Evolutionary conservation across 2,113 vertebrate genomes (phyloP).

Genomic region (Anoplopoma fimbria): DNA sequence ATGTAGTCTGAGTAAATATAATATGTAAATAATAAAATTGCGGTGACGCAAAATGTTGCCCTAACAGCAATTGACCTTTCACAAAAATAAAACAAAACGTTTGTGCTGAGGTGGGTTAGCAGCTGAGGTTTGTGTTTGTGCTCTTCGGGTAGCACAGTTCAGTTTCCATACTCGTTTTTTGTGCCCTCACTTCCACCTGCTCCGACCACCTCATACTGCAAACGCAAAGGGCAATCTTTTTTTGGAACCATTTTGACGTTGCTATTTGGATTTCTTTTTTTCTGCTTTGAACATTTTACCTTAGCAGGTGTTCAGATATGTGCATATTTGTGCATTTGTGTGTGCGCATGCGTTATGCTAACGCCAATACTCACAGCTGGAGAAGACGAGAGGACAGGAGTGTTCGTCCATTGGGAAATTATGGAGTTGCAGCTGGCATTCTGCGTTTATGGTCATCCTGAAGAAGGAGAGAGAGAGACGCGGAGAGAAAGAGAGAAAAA

Average conservation of each 20-base stretch:
- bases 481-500: constrained; percentile 3
- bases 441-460: constrained; percentile 97
- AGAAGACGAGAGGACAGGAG: constrained; percentile 97
- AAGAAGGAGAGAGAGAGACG: constrained; percentile 38
- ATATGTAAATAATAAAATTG: background rate
- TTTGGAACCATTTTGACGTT: background rate
- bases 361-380: constrained; percentile 92
- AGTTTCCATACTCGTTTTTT: background rate
- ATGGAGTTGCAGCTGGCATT: constrained; percentile 97
- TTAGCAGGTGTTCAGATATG: background rate
- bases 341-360: background rate
- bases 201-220: background rate
- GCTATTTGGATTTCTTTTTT: background rate
- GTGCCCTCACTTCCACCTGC: background rate
- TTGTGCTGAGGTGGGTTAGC: too few relatives aligned
- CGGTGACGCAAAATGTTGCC: background rate
- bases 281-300: background rate
- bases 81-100: background rate
- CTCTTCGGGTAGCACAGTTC: background rate
- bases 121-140: too few relatives aligned
- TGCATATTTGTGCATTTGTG: background rate
- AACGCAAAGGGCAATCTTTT: background rate
- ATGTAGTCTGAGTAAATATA: background rate
- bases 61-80: background rate
- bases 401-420: constrained; percentile 99